Percentiles rank a stretch among this genome's conserved stretches.
Evolutionary conservation across 2,888 invertebrate species (phyloP).

Genomic region (Calliphora vomitoria): DNA sequence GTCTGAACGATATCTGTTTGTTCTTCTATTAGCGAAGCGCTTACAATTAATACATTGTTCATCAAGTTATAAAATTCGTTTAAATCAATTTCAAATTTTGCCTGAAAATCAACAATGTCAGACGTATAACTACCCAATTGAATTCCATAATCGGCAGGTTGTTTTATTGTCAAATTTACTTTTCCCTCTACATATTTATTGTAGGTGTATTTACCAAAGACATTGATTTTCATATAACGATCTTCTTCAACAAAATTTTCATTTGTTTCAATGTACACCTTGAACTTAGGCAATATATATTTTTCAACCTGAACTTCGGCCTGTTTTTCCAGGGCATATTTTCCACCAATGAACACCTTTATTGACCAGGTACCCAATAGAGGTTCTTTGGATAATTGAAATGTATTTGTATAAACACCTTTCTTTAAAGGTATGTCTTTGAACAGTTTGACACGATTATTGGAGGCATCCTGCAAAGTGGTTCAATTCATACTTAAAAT

Average conservation of each 20-base stretch:
- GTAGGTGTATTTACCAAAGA: slow-evolving; percentile 89
- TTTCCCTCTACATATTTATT: slow-evolving; percentile 95
- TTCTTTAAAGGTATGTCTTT: slow-evolving; percentile 87
- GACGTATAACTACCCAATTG: slow-evolving; percentile 75
- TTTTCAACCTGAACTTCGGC: slow-evolving; percentile 89
- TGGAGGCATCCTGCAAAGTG: slow-evolving; percentile 88
- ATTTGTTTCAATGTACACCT: slow-evolving; percentile 93
- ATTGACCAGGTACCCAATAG: slow-evolving; percentile 96
- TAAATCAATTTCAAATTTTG: background rate
- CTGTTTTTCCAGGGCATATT: slow-evolving; percentile 70
- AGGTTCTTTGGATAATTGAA: slow-evolving; percentile 92
- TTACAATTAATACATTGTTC: slow-evolving; percentile 88
- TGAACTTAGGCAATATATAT: slow-evolving; percentile 96
- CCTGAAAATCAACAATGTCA: slow-evolving; percentile 83
- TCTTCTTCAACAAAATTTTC: slow-evolving; percentile 93
- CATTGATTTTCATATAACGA: slow-evolving; percentile 87
- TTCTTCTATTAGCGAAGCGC: slow-evolving; percentile 86
- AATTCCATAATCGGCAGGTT: slow-evolving; percentile 85
- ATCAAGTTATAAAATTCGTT: slow-evolving; percentile 86
- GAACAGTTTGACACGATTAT: slow-evolving; percentile 94
- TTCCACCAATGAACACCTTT: slow-evolving; percentile 86
- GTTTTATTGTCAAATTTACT: slow-evolving; percentile 90
- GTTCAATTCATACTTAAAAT: background rate
- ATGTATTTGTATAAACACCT: slow-evolving; percentile 91
- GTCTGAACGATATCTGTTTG: slow-evolving; percentile 93